These are phyloP conservation scores for Gulo gulo DNA, from an alignment of 2,113 vertebrate species.

Conservation along the genomic window DNA sequence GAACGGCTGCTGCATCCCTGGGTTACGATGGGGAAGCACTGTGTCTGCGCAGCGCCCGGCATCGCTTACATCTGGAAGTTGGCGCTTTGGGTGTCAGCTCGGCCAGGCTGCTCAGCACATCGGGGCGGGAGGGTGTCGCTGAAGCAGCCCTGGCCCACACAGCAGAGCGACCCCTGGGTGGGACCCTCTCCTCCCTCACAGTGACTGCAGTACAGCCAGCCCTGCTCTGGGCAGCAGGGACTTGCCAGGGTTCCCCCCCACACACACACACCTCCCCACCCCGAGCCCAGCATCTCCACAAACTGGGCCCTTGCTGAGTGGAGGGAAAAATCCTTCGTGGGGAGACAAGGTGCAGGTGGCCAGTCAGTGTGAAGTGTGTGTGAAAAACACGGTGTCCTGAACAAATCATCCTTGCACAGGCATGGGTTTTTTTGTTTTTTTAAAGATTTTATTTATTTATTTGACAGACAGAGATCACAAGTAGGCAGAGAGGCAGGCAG, in stretches of 20 bases:
- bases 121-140: fast-evolving
- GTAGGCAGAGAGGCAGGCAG: too few relatives aligned
- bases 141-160: neutral
- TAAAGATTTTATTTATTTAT: too few relatives aligned
- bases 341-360: fast-evolving
- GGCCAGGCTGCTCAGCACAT: fast-evolving
- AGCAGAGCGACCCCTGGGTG: neutral
- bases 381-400: neutral
- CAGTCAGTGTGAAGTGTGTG: fast-evolving
- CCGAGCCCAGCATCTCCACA: neutral
- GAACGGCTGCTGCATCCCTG: fast-evolving
- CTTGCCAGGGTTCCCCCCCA: neutral
- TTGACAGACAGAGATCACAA: too few relatives aligned
- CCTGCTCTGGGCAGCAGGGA: neutral
- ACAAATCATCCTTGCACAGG: neutral
- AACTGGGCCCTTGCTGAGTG: fast-evolving
- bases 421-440: too few relatives aligned
- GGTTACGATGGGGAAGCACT: fast-evolving
- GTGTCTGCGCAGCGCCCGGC: fast-evolving
- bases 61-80: fast-evolving
- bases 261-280: too few relatives aligned
- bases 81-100: fast-evolving
- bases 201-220: neutral
- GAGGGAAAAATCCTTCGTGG: neutral
- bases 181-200: fast-evolving